Evolutionary conservation across 2,797 vertebrate genomes (phyloP), one percentile per base, ranked within the genome.

Genomic region (Tarsius wallacei): DNA sequence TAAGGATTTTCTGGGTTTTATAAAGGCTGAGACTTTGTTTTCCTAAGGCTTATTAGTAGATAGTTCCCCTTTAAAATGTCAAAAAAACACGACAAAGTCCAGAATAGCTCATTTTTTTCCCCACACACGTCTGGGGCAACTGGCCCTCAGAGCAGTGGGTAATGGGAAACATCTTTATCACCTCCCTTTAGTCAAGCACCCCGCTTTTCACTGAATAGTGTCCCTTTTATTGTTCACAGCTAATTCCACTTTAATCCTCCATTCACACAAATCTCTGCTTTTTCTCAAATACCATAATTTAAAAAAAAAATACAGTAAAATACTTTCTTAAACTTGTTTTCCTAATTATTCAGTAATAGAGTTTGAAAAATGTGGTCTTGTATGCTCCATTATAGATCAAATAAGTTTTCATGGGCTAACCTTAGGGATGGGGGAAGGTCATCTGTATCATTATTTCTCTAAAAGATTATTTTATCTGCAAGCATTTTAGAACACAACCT

Each of bases 251-350:
- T 2, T 63, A 59, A 84, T 26, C 49, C 84, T n/a, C 12, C 7
- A 81, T 66, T 86, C 21, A 74, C 15, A 96, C 3, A 74, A 86
- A 86, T 36, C 66, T 93, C 66, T 93, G 15, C 19, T 96, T 85
- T 88, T 77, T 36, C 74, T 81, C 76, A 95, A 90, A 61, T 71
- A 76, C 17, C n/a, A 90, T 61, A 19, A 86, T 86, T 47, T 47
- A 86, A 47, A 42, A 85, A 33, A 63, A n/a, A 55, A 42, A n/a
- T n/a, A n/a, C n/a, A 42, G 42, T 78, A 77, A 94, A 83, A 83
- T 49, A 93, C 59, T 82, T 76, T 53, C 22, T 85, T 22, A 85
- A 78, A 36, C 78, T 78, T 57, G 47, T 86, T 93, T 49, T 42
- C 26, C 76, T 90, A 76, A 89, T 80, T 80, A 61, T 12, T 78